These are phyloP conservation scores for Phalloptychus januarius DNA, from an alignment of 2,797 vertebrate species.

Conservation along the genomic window DNA sequence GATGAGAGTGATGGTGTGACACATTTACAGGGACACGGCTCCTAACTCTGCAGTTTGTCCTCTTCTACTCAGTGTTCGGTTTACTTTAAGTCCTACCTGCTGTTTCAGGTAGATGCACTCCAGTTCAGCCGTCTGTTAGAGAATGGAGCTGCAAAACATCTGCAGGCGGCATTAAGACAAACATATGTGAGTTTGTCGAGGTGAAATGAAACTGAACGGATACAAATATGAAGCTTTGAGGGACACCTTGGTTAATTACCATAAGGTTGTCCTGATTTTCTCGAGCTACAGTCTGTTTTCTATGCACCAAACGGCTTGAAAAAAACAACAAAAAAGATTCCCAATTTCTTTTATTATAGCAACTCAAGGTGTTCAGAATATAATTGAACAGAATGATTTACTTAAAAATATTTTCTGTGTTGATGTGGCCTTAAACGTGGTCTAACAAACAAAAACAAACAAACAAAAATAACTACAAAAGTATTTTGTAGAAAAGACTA, in stretches of 20 bases:
- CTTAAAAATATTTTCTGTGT: neutral
- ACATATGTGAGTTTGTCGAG: neutral
- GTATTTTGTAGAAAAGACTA: neutral
- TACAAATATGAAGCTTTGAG: neutral
- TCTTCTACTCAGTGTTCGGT: neutral
- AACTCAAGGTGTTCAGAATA: neutral
- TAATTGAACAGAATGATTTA: neutral
- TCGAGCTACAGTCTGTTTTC: neutral
- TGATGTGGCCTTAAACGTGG: neutral
- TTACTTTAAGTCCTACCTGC: neutral
- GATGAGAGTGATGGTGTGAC: slow-evolving; percentile 2
- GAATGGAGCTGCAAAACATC: neutral
- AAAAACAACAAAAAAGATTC: neutral
- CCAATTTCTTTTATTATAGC: neutral
- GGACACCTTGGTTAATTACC: neutral
- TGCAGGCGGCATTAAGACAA: neutral
- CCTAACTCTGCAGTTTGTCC: neutral
- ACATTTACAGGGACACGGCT: neutral
- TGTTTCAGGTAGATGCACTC: neutral
- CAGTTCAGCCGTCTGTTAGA: neutral
- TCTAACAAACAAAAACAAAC: neutral
- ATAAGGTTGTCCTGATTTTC: neutral
- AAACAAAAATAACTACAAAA: no score
- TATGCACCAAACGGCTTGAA: neutral
- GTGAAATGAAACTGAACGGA: neutral